Evolutionary conservation across 1,140 invertebrate species (phyloP), one percentile per base, ranked within the genome.

Genomic region (Dreissena rostriformis): DNA sequence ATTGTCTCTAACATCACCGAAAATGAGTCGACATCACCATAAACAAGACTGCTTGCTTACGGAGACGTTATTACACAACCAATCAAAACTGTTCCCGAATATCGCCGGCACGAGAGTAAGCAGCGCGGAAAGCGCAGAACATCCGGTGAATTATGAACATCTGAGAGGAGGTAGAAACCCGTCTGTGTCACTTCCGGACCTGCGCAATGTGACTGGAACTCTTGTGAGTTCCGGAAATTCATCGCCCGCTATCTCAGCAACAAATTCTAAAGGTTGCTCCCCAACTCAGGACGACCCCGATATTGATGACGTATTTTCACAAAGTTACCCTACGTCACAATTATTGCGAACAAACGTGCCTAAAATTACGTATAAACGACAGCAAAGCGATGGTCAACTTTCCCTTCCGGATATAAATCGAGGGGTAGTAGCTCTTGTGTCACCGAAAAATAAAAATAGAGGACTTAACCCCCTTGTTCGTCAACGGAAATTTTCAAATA

Each of bases 151-250:
- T 61, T 57, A 65, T 55, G 52, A 68, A 29, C 4, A 61, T 61
- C 17, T n/a, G 17, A 39, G 66, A 8, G 68, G 75, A 66, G 61
- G 74, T 26, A 74, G 81, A 19, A 53, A 70, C 22, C 72, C 72
- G 57, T 83, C 81, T 55, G 17, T 83, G 17, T 83, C 81, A 83
- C 81, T 83, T 70, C 81, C 81, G 53, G 81, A 83, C 53, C 51
- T 83, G 52, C 72, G 81, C 63, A 83, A 28, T 75, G 73, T 76
- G 61, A 67, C 29, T 14, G 73, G 81, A 83, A 74, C 49, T 70
- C 29, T 83, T 15, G 81, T 83, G 19, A 75, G 75, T 76, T 83
- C 81, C 1, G 81, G 65, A 8, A 76, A 72, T 29, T 74, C 49
- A 26, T 68, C 81, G 12, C 81, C 73, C 24, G 73, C 51, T 22